Conservation (phyloP, 2,113 vertebrate species). For the Theristicus caerulescens region DNA sequence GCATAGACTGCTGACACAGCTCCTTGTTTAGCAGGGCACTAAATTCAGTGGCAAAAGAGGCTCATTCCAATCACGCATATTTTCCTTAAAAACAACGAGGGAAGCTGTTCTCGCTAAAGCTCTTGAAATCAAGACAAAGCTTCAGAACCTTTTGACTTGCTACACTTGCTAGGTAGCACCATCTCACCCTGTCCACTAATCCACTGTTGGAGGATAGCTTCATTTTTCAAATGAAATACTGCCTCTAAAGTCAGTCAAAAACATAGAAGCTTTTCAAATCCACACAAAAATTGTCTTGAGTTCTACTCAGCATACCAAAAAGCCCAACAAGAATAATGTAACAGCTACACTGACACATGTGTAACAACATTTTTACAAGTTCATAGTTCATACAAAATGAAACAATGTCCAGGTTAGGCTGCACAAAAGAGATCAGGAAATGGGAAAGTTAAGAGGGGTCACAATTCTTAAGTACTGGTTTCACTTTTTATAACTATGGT, state of each 20-base stretch:
- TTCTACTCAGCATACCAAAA: background rate
- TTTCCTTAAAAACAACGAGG: background rate
- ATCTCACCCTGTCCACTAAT: background rate
- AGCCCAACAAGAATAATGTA: background rate
- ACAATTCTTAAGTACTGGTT: background rate
- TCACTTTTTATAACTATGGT: background rate
- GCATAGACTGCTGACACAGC: background rate
- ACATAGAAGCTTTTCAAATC: background rate
- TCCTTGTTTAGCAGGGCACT: background rate
- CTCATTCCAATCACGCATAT: background rate
- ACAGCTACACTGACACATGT: background rate
- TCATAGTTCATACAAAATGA: background rate
- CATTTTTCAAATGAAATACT: background rate
- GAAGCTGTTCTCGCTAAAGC: background rate
- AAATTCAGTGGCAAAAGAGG: background rate
- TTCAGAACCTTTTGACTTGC: background rate
- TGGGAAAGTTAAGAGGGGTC: background rate
- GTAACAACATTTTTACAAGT: background rate
- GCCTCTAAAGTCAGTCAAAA: background rate
- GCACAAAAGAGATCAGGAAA: background rate
- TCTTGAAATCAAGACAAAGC: background rate
- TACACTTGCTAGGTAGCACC: background rate
- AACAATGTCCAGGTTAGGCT: background rate
- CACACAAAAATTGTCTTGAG: background rate
- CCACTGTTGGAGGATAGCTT: background rate